These are phyloP conservation scores for Stenchaetothrips biformis DNA, from an alignment of 2,888 invertebrate genomes.

Conservation along the genomic window DNA sequence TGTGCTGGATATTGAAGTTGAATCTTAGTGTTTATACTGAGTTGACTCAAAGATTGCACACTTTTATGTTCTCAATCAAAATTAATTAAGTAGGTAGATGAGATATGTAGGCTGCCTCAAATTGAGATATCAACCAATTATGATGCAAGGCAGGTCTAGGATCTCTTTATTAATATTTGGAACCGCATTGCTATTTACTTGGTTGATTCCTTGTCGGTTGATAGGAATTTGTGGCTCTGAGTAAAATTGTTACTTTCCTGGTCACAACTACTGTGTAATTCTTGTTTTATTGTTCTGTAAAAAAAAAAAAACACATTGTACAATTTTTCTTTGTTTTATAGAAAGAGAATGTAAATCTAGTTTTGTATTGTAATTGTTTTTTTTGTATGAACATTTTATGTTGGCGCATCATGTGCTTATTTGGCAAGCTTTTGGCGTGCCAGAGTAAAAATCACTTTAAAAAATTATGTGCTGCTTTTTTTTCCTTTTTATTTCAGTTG, in stretches of 20 bases:
- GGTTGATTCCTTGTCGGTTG: neutral
- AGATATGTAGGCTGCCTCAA: constrained; percentile 20
- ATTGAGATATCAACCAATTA: constrained; percentile 13
- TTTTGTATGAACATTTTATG: constrained; percentile 24
- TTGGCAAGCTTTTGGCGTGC: constrained; percentile 13
- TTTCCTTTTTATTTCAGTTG: constrained; percentile 9
- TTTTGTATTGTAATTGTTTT: constrained; percentile 22
- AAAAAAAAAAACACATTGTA: neutral
- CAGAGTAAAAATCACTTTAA: constrained; percentile 15
- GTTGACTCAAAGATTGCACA: constrained; percentile 9
- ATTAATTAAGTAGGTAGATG: constrained; percentile 16
- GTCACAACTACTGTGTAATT: constrained; percentile 1
- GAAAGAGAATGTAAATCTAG: constrained; percentile 13
- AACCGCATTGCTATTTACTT: constrained; percentile 15
- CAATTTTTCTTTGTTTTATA: constrained; percentile 25
- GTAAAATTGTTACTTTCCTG: neutral
- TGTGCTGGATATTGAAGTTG: constrained; percentile 7
- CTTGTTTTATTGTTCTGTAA: constrained; percentile 23
- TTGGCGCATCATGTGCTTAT: constrained; percentile 17
- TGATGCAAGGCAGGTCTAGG: constrained; percentile 20
- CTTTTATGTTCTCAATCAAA: constrained; percentile 24
- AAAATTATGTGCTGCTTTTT: constrained; percentile 19
- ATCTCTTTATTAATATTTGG: constrained; percentile 24
- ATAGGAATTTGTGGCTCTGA: constrained; percentile 17
- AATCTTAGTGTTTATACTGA: constrained; percentile 3